Conservation (phyloP, 2,797 vertebrate genomes). For the Ateles fusciceps region DNA sequence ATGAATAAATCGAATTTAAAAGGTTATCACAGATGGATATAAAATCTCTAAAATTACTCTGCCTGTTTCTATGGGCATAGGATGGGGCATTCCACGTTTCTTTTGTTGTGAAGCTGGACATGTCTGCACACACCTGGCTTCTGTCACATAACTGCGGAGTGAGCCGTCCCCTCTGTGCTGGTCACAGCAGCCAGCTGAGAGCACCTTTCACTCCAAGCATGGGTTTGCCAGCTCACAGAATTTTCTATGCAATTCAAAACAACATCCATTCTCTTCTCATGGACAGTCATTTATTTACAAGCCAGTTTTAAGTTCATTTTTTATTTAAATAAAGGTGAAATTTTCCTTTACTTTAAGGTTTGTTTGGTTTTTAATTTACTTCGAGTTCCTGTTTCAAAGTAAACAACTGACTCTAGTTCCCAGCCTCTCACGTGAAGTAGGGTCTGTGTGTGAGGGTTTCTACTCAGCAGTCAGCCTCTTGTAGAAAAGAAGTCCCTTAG, state of each 20-base stretch:
- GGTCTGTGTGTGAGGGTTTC: constrained; percentile 41
- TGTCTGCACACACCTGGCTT: fast-evolving
- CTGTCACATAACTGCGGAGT: fast-evolving
- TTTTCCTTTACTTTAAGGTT: not conserved
- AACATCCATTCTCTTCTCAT: constrained; percentile 31
- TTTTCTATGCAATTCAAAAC: constrained; percentile 34
- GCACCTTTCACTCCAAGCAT: not conserved
- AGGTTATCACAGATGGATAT: not conserved
- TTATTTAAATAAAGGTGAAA: not conserved
- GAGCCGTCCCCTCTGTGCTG: not conserved
- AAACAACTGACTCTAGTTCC: constrained; percentile 55
- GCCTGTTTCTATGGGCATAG: fast-evolving
- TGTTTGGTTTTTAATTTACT: not conserved
- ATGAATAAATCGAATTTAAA: not conserved
- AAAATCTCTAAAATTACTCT: too few species aligned
- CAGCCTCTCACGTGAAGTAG: constrained; percentile 65
- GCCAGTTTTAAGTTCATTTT: constrained; percentile 57
- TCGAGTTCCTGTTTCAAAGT: constrained; percentile 35
- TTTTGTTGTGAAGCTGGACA: fast-evolving
- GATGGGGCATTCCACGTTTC: fast-evolving
- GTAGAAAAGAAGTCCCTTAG: constrained; percentile 71
- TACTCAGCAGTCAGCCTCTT: constrained; percentile 75
- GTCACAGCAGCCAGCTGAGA: fast-evolving
- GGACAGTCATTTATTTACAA: not conserved
- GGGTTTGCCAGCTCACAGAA: not conserved